Base-by-base conservation (phyloP, 2,888 invertebrate genomes). In the Griposia aprilina region DNA sequence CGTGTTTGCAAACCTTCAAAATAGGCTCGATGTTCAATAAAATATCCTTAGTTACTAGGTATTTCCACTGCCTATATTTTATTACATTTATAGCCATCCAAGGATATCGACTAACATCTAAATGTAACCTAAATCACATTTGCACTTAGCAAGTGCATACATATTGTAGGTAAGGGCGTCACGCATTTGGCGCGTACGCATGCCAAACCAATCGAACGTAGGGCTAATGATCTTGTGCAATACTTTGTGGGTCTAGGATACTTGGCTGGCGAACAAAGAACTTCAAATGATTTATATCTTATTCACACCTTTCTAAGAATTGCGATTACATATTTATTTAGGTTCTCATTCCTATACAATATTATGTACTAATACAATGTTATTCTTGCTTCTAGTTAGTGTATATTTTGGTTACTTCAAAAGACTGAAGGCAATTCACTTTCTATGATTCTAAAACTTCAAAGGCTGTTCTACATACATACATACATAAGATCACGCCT, bases 211-310 rank as follows among this genome's bases (percentile, higher is more conserved):
- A 83, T 72, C 68, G n/a, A 87, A 74, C 69, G 55, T 17, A 87
- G 74, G 52, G 52, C 65, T 78, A 68, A 63, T 62, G 57, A 65
- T 59, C 71, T 84, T 83, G 50, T 59, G 68, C 67, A 84, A 87
- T 48, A 60, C 41, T 82, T 70, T 78, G 59, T 83, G 20, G 69
- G 83, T 78, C 87, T 83, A 87, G 84, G 71, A 78, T 83, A 59
- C 60, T 60, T 69, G 11, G 23, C 45, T 52, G 60, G 57, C 20
- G 52, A 76, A 82, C 77, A 76, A 82, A 82, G 63, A 60, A 70
- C 80, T 55, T 10, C 23, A n/a, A 36, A 11, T 48, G 6, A 78
- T 76, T 82, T 36, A 60, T 23, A 41, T 17, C 11, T 26, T 23
- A 52, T 30, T 26, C 23, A 26, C 11, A 60, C 13, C 36, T 36